Percentiles rank a stretch among this genome's conserved stretches.
phyloP scores from a whole-genome alignment of 1,140 invertebrate genomes.

The Kradibia gibbosae region DNA sequence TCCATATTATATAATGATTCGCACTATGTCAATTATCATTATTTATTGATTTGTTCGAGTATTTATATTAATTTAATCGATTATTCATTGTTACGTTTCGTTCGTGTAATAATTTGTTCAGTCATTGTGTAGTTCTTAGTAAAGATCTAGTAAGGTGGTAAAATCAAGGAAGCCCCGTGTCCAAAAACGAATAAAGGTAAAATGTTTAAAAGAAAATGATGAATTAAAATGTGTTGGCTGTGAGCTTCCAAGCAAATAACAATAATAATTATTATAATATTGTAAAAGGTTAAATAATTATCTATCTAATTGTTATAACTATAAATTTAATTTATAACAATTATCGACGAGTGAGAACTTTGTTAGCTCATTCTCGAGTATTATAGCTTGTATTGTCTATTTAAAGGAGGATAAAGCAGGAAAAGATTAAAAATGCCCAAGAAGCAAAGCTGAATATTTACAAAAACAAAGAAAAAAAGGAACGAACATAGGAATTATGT shows the following conservation, averaged over 20 bases:
- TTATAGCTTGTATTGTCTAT: conserved; percentile 67
- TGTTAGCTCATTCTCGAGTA: conserved; percentile 69
- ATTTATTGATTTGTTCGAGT: conserved; percentile 47
- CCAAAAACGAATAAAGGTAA: conserved; percentile 64
- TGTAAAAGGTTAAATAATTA: conserved; percentile 69
- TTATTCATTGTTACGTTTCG: conserved; percentile 44
- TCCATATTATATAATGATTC: conserved; percentile 29
- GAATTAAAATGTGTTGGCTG: conserved; percentile 72
- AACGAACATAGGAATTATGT: conserved; percentile 47
- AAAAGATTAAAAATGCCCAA: too few species aligned
- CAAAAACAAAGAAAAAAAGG: conserved; percentile 37
- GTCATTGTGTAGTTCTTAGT: conserved; percentile 36
- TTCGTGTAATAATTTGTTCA: conserved; percentile 53
- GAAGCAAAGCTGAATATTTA: conserved; percentile 43
- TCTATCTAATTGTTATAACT: conserved; percentile 69
- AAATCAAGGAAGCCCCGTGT: conserved; percentile 62
- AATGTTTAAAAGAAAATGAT: conserved; percentile 64
- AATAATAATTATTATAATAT: conserved; percentile 74
- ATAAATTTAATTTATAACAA: conserved; percentile 68
- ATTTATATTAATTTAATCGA: conserved; percentile 48
- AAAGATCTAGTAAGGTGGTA: conserved; percentile 38
- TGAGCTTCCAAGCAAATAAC: conserved; percentile 74
- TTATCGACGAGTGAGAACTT: conserved; percentile 65
- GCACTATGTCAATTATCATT: conserved; percentile 42
- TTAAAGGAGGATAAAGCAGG: conserved; percentile 55